phyloP scores from a whole-genome alignment of 2,797 vertebrate species.

The Cichlasoma orientale region DNA sequence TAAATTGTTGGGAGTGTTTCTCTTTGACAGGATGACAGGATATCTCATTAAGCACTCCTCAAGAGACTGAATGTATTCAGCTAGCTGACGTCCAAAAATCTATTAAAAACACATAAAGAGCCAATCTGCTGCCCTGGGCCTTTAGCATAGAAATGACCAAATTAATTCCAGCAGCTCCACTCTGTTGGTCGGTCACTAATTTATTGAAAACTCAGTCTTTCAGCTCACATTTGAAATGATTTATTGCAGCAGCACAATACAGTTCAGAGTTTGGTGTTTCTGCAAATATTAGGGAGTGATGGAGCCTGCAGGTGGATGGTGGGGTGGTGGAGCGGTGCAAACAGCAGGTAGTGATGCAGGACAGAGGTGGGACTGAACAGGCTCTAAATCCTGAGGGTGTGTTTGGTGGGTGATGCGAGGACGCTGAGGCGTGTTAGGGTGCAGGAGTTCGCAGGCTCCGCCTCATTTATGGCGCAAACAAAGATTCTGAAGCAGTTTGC shows the following conservation, averaged over 20 bases:
- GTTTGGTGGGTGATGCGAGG: background rate
- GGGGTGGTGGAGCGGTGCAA: background rate
- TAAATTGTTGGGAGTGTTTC: slow-evolving; percentile 1
- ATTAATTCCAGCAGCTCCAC: background rate
- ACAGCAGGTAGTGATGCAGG: background rate
- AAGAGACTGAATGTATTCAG: background rate
- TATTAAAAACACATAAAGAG: background rate
- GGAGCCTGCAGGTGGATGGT: background rate
- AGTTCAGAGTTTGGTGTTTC: background rate
- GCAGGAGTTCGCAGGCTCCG: no score
- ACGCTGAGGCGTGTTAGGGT: no score
- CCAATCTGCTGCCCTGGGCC: background rate
- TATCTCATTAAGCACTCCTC: background rate
- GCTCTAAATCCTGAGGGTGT: background rate
- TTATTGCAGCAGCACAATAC: background rate
- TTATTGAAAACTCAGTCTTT: background rate
- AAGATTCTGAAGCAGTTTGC: no score
- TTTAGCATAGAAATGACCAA: background rate
- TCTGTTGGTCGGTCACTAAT: background rate
- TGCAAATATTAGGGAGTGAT: background rate
- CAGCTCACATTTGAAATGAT: background rate
- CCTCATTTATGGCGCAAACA: no score
- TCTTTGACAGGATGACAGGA: background rate
- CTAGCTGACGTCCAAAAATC: background rate
- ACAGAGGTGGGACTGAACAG: background rate